Conservation (phyloP, 2,113 vertebrate species). For the Murina feae region DNA sequence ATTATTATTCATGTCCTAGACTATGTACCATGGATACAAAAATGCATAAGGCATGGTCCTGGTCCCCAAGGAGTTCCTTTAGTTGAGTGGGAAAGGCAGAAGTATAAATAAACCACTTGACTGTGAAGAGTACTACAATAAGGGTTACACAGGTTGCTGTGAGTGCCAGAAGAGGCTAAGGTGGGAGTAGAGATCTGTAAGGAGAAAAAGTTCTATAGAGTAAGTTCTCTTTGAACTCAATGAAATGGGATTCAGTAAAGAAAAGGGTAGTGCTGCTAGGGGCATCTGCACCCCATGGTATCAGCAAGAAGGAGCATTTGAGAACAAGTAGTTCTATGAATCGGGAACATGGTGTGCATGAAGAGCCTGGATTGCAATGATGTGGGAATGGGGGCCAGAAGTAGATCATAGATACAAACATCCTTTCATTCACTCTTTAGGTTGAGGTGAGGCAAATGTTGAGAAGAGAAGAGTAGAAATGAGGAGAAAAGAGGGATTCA, state of each 20-base stretch:
- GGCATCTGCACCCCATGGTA: neutral
- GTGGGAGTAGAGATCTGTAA: neutral
- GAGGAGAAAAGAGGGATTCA: neutral
- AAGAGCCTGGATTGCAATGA: neutral
- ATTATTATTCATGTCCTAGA: neutral
- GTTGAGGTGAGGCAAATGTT: neutral
- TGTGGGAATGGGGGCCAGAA: neutral
- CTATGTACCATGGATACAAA: neutral
- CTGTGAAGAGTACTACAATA: neutral
- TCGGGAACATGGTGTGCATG: rapidly evolving
- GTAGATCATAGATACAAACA: neutral
- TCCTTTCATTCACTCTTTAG: neutral
- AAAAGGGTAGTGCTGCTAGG: neutral
- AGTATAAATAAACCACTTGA: neutral
- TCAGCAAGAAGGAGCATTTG: neutral
- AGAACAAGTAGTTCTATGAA: neutral
- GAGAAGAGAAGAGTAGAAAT: neutral
- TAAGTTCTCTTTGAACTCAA: neutral
- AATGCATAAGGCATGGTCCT: neutral
- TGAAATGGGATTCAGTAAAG: neutral
- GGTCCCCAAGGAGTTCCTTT: neutral
- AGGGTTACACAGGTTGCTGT: neutral
- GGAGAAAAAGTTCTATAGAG: neutral
- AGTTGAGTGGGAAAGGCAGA: neutral
- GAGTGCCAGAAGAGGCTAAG: neutral